Evolutionary conservation across 2,888 invertebrate genomes (phyloP).

Genomic region (Nephrotoma appendiculata): DNA sequence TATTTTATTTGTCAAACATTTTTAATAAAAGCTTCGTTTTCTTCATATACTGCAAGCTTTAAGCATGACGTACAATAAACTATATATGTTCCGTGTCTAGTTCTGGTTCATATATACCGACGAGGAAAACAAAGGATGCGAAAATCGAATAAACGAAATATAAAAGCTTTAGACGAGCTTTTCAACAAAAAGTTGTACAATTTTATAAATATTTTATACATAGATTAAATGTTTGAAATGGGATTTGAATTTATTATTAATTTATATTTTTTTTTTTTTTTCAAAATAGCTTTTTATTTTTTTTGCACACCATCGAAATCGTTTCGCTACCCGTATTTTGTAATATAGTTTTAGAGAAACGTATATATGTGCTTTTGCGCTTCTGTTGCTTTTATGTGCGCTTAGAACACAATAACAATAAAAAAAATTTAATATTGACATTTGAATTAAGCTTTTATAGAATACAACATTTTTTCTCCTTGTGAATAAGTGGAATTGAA

Average conservation of each 20-base stretch:
- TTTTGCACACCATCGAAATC: background rate
- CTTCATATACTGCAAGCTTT: background rate
- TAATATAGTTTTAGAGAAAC: background rate
- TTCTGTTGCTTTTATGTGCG: background rate
- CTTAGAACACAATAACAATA: background rate
- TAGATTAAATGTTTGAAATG: background rate
- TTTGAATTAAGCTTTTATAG: background rate
- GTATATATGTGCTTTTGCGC: background rate
- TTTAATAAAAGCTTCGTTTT: background rate
- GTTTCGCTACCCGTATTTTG: background rate
- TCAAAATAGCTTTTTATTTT: background rate
- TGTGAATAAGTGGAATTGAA: background rate
- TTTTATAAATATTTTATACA: background rate
- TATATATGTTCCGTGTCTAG: background rate
- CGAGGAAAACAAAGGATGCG: background rate
- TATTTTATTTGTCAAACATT: no score
- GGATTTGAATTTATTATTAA: background rate
- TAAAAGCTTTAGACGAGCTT: background rate
- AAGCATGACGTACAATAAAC: background rate
- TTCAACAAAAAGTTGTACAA: background rate
- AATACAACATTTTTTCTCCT: background rate
- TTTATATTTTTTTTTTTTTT: background rate
- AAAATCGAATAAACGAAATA: background rate
- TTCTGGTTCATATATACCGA: background rate
- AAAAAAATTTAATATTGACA: background rate